Base-by-base conservation (phyloP, 2,797 vertebrate genomes). In the Amazona ochrocephala region DNA sequence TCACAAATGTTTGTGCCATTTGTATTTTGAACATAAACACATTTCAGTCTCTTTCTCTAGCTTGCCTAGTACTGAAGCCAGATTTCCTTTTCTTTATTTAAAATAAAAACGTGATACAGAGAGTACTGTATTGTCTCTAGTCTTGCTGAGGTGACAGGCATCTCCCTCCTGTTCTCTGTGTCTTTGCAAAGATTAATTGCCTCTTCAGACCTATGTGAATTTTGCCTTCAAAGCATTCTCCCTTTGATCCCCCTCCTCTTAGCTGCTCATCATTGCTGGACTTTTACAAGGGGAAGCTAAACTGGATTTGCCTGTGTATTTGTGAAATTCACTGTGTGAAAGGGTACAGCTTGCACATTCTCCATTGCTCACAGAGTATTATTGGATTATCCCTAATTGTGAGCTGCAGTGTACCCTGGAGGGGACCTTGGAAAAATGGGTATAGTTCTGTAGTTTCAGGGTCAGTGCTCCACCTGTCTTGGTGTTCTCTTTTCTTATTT, bases 161-260 rank as follows among this genome's bases (percentile, higher is more conserved):
- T 79, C 80, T 85, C 92, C 66, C 27, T 89, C 30, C 37, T 90
- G 42, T 64, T 91, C 65, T 74, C 42, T 65, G 17, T 29, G 64
- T 48, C 67, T 73, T 84, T 91, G 47, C 60, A 93, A 81, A 93
- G 87, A 91, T 87, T 88, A 92, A 75, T 90, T 94, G 64, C 72
- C 73, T 84, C 74, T 91, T 90, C 84, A 88, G 93, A 91, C 29
- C 44, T 32, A 32, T 22, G 18, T 73, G 54, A 17, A 4, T 94
- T 88, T 86, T 88, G 29, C 67, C 74, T 95, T 96, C 77, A 94
- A 87, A 91, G 37, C 60, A 27, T 79, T 88, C 64, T 94, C 54
- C 18, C 47, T 94, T 95, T 91, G 82, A 90, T 90, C 79, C 60
- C 7, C 48, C 54, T 87, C 14, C 70, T 95, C 60, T 75, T 27